Evolutionary conservation across 2,888 invertebrate species (phyloP).

Genomic region (Habrosyne pyritoides): DNA sequence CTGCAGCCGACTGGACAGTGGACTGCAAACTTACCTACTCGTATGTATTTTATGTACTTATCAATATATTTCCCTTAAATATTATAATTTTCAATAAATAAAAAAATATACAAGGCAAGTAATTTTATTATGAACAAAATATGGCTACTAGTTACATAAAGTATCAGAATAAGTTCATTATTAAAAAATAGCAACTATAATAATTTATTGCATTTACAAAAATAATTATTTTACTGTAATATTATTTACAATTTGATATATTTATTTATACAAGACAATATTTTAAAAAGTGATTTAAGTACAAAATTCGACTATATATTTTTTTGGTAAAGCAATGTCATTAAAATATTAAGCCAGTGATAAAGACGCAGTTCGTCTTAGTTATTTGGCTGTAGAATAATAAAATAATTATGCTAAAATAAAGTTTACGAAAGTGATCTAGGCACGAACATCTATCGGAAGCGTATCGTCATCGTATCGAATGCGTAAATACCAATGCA

Average conservation of each 20-base stretch:
- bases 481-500: no score
- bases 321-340: neutral
- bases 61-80: no score
- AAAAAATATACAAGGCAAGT: neutral
- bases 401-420: neutral
- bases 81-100: neutral
- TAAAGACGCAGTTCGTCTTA: neutral
- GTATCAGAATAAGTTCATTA: constrained; percentile 42
- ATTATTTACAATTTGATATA: constrained; percentile 27
- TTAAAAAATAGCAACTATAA: constrained; percentile 44
- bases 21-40: no score
- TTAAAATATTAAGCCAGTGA: neutral
- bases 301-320: neutral
- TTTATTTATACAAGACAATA: neutral
- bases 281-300: neutral
- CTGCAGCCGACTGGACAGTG: no score
- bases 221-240: constrained; percentile 40
- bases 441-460: no score
- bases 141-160: constrained; percentile 13
- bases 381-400: neutral
- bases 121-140: constrained; percentile 28
- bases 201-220: constrained; percentile 45
- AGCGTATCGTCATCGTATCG: no score
- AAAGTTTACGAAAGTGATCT: no score
- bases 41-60: no score